Conservation (phyloP, 2,888 invertebrate genomes). For the Pseudococcus longispinus region DNA sequence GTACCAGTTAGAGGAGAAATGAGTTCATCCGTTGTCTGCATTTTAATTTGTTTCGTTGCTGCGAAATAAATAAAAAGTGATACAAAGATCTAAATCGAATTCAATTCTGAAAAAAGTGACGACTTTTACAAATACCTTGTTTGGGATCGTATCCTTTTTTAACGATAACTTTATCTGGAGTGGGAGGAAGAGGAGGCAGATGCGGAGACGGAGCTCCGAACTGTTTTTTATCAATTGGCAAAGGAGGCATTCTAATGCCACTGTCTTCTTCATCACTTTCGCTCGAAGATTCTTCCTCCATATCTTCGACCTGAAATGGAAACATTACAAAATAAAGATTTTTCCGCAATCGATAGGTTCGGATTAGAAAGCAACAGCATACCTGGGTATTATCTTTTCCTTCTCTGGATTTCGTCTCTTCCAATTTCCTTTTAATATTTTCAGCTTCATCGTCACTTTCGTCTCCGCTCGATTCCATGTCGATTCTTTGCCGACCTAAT, state of each 20-base stretch:
- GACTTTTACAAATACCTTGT: slow-evolving; percentile 65
- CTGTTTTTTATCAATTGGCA: slow-evolving; percentile 26
- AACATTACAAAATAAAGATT: neutral
- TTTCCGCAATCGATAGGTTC: neutral
- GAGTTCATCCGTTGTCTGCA: slow-evolving; percentile 83
- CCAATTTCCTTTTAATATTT: slow-evolving; percentile 13
- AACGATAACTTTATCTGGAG: slow-evolving; percentile 91
- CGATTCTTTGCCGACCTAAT: slow-evolving; percentile 61
- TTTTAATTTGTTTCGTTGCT: slow-evolving; percentile 64
- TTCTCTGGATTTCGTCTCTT: slow-evolving; percentile 60
- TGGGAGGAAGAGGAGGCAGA: slow-evolving; percentile 79
- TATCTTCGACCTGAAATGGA: slow-evolving; percentile 76
- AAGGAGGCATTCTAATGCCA: slow-evolving; percentile 60
- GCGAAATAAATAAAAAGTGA: slow-evolving; percentile 62
- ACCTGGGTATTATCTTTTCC: slow-evolving; percentile 66
- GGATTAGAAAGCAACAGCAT: neutral
- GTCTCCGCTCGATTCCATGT: slow-evolving; percentile 57
- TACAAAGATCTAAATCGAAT: neutral
- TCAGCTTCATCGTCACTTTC: slow-evolving; percentile 58
- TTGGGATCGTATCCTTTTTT: slow-evolving; percentile 97
- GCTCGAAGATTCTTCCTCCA: slow-evolving; percentile 86
- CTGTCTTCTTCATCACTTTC: slow-evolving; percentile 70
- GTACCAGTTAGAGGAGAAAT: slow-evolving; percentile 99
- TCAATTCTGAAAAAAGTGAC: neutral
- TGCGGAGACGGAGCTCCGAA: slow-evolving; percentile 55